Base-by-base conservation (phyloP, 1,140 invertebrate genomes). In the Drosophila busckii region DNA sequence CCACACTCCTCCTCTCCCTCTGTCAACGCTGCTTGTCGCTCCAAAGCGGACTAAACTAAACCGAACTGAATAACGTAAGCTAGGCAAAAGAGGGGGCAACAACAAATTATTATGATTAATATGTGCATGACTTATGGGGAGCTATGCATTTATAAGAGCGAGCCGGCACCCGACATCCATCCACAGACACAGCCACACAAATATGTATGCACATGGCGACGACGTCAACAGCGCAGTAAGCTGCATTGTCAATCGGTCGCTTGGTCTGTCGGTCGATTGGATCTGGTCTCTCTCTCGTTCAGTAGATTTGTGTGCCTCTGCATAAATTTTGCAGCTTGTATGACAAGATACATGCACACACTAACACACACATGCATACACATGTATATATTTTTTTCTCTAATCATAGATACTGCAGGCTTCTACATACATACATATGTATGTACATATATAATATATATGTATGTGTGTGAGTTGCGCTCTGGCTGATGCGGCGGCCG, bases 301-400 rank as follows among this genome's bases (percentile, higher is more conserved):
- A 85, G 62, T 85, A 75, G 82, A 85, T 85, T 85, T 85, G 73
- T 85, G 82, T 85, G 82, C 64, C 82, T 85, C 85, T 73, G 82
- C 82, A 85, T 85, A 85, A 85, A 82, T 85, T 85, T 80, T 84
- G 73, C 71, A 73, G 76, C 75, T 75, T 75, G 75, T 80, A 63
- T 59, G 73, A 78, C 62, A 78, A 40, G 67, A 45, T 69, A 48
- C 75, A 75, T 70, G 75, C 69, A 80, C 75, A 80, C 69, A 76
- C 83, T 80, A 69, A 82, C 65, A 35, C 58, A 82, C 69, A 80
- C 75, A 80, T 70, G 75, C 83, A 82, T 73, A 82, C 65, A 35
- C 58, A 35, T 23, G 26, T 55, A 10, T 19, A 35, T 56, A 40
- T 55, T 13, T 60, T 41, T 38, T 46, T 35, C n/a, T 22, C 64